Conservation (phyloP, 1,140 invertebrate genomes). For the Ceratitis capitata region DNA sequence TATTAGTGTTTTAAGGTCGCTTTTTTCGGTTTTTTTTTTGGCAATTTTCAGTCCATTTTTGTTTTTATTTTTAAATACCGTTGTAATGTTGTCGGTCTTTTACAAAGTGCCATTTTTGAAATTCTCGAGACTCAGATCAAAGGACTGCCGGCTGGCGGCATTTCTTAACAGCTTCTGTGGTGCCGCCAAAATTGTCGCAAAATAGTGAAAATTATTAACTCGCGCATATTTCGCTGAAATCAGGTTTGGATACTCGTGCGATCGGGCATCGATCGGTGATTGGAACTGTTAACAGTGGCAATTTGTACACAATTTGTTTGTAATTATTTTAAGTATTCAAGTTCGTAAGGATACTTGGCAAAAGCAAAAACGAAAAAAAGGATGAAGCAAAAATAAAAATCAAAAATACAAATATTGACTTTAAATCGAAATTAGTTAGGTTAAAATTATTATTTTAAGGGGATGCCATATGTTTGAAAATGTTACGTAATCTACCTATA, state of each 20-base stretch:
- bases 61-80: background rate
- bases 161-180: background rate
- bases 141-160: slow-evolving; percentile 43
- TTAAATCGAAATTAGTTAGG: too few relatives aligned
- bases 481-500: too few relatives aligned
- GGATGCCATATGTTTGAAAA: too few relatives aligned
- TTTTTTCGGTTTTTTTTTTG: too few relatives aligned
- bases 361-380: background rate
- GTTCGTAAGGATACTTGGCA: background rate
- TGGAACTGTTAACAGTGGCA: background rate
- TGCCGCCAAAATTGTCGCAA: slow-evolving; percentile 34
- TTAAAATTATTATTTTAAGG: too few relatives aligned
- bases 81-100: slow-evolving; percentile 54
- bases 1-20: slow-evolving; percentile 12
- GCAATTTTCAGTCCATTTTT: background rate
- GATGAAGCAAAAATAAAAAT: too few relatives aligned
- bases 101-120: slow-evolving; percentile 58
- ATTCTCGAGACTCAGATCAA: slow-evolving; percentile 57
- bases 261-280: background rate
- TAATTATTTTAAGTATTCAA: slow-evolving; percentile 8
- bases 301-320: slow-evolving; percentile 6
- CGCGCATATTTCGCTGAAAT: background rate
- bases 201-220: slow-evolving; percentile 26
- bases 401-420: too few relatives aligned
- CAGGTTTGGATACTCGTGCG: background rate